Base-by-base conservation (phyloP, 2,888 invertebrate genomes). In the Colostygia pectinataria region DNA sequence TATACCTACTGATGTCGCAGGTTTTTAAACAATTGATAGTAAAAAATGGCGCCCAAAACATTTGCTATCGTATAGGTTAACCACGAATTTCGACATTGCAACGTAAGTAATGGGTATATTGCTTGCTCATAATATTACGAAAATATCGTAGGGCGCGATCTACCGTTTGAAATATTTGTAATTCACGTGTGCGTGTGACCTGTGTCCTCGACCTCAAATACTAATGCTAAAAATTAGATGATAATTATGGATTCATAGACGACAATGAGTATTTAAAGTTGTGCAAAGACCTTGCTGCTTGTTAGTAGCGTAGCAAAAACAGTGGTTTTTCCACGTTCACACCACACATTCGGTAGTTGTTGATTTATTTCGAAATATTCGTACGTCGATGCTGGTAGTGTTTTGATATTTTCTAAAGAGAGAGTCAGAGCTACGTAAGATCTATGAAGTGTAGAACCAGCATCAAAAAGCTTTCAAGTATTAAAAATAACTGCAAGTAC, bases 81-180 rank as follows among this genome's bases (percentile, higher is more conserved):
- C 25, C n/a, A 25, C 43, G 43, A 45, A 33, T n/a, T 10, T 10
- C 14, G 23, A 12, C 15, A 36, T 53, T 53, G 46, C 46, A n/a
- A 38, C 44, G 43, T 18, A 8, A 20, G 32, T 24, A 41, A 33
- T 34, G n/a, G n/a, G 44, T 10, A 32, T 39, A 36, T 40, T 40
- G 31, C 46, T 45, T 32, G 40, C 34, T 12, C 38, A 33, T 37
- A 8, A 45, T 38, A 51, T 55, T 39, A 49, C 48, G 50, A 52
- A 56, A 50, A 52, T 49, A 49, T 50, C 51, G 47, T 59, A 53
- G 59, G 59, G 56, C 49, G 59, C 34, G 47, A 57, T 54, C 33
- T 51, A 44, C 50, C 31, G 50, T 61, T 57, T 29, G 57, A 59
- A 54, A 61, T 59, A 15, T 56, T 53, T 60, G 45, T 41, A 40